Percentiles rank a stretch among this genome's conserved stretches.
These are phyloP conservation scores for Reticulitermes speratus DNA, from an alignment of 1,140 invertebrate genomes.

Conservation along the genomic window DNA sequence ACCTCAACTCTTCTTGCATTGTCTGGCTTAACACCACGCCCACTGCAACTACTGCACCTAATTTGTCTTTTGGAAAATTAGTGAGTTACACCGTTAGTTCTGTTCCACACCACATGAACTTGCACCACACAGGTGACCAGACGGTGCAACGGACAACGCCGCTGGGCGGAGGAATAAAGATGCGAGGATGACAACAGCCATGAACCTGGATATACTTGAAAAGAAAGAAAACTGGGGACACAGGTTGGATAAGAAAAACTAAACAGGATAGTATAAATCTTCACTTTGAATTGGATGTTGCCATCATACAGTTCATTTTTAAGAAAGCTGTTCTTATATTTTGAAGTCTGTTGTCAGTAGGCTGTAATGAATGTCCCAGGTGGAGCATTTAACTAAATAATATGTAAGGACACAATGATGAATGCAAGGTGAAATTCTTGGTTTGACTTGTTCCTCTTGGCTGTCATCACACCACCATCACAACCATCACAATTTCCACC, in stretches of 20 bases:
- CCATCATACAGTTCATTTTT: neutral
- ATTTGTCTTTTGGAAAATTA: conserved; percentile 30
- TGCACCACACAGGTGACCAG: neutral
- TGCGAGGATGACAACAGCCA: neutral
- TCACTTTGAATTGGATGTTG: neutral
- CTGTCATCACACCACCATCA: neutral
- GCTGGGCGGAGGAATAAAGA: neutral
- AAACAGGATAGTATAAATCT: neutral
- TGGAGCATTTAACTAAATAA: neutral
- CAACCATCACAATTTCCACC: neutral
- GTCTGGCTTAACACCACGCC: neutral
- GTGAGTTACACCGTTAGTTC: neutral
- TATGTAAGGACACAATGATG: neutral
- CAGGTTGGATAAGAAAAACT: neutral
- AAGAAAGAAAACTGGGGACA: neutral
- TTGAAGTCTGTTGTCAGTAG: neutral
- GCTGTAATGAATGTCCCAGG: neutral
- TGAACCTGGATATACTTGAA: neutral
- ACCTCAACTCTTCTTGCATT: conserved; percentile 32
- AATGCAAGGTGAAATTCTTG: neutral
- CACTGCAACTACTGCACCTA: conserved; percentile 28
- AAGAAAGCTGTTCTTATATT: neutral
- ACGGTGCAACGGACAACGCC: neutral
- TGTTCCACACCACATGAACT: neutral
- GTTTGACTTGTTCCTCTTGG: neutral